These are phyloP conservation scores for Melanotaenia pygmaea DNA, from an alignment of 2,797 vertebrate genomes.

Conservation along the genomic window DNA sequence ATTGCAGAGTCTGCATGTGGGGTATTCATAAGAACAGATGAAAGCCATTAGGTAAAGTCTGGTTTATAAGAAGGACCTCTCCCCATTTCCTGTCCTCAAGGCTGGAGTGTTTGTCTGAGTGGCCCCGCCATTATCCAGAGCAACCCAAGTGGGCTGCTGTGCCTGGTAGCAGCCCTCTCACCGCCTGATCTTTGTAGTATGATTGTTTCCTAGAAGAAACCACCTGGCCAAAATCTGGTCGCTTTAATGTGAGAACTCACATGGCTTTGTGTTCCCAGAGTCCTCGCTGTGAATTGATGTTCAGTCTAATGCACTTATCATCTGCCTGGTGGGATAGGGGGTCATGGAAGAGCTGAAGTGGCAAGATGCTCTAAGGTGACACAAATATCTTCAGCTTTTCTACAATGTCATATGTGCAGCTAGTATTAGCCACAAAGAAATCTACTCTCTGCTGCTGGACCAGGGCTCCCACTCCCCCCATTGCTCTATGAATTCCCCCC, in stretches of 20 bases:
- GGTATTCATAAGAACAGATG: conserved; percentile 65
- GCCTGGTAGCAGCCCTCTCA: conserved; percentile 53
- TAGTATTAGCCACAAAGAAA: conserved; percentile 4
- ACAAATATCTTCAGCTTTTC: background rate
- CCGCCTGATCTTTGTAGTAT: conserved; percentile 42
- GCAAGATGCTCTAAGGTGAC: conserved; percentile 7
- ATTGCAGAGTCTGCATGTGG: conserved; percentile 43
- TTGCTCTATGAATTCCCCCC: conserved; percentile 34
- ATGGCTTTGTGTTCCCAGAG: conserved; percentile 67
- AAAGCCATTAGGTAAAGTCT: conserved; percentile 64
- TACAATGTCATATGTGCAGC: background rate
- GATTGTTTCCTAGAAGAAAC: conserved; percentile 59
- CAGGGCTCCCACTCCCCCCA: background rate
- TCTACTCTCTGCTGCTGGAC: conserved; percentile 14
- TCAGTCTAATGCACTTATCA: conserved; percentile 33
- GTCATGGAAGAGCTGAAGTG: background rate
- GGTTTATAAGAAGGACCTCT: conserved; percentile 54
- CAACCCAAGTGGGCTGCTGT: conserved; percentile 59
- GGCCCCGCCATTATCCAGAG: conserved; percentile 60
- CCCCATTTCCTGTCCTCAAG: conserved; percentile 63
- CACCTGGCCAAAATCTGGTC: conserved; percentile 58
- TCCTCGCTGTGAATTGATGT: conserved; percentile 40
- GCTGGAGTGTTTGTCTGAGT: conserved; percentile 76
- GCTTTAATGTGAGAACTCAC: conserved; percentile 69
- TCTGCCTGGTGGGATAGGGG: background rate